Conservation (phyloP, 2,888 invertebrate species). For the Eupithecia subumbrata region DNA sequence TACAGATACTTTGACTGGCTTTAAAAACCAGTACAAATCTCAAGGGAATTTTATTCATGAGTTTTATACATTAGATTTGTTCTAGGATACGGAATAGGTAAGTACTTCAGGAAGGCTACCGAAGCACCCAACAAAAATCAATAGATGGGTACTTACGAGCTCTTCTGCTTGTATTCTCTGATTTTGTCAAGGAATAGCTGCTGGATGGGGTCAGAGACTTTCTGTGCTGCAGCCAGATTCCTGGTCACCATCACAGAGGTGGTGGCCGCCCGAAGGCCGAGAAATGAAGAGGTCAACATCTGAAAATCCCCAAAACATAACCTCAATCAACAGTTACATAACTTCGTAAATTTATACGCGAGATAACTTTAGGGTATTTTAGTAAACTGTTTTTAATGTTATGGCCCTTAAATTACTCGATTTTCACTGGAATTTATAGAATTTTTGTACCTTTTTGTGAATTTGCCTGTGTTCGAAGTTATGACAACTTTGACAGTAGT, state of each 20-base stretch:
- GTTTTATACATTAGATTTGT: neutral
- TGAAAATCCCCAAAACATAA: constrained; percentile 70
- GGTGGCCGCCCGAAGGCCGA: constrained; percentile 80
- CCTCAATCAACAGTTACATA: constrained; percentile 70
- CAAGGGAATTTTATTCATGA: neutral
- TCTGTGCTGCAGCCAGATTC: constrained; percentile 89
- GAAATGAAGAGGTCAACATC: constrained; percentile 84
- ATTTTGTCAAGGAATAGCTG: constrained; percentile 97
- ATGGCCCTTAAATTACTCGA: too few relatives aligned
- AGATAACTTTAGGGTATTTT: neutral
- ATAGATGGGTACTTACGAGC: constrained; percentile 86
- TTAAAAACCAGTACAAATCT: neutral
- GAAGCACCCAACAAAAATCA: constrained; percentile 27
- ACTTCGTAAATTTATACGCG: constrained; percentile 46
- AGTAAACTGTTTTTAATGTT: neutral
- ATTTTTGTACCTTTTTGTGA: constrained; percentile 54
- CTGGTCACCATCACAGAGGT: constrained; percentile 83
- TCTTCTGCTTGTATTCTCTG: constrained; percentile 93
- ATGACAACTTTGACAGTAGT: constrained; percentile 56
- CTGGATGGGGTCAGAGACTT: constrained; percentile 95
- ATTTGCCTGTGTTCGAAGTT: constrained; percentile 47
- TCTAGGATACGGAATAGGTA: neutral
- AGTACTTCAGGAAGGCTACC: neutral
- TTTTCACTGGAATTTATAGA: constrained; percentile 27
- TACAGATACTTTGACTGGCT: neutral